Base-by-base conservation (phyloP, 2,797 vertebrate genomes). In the Botia almorhae region DNA sequence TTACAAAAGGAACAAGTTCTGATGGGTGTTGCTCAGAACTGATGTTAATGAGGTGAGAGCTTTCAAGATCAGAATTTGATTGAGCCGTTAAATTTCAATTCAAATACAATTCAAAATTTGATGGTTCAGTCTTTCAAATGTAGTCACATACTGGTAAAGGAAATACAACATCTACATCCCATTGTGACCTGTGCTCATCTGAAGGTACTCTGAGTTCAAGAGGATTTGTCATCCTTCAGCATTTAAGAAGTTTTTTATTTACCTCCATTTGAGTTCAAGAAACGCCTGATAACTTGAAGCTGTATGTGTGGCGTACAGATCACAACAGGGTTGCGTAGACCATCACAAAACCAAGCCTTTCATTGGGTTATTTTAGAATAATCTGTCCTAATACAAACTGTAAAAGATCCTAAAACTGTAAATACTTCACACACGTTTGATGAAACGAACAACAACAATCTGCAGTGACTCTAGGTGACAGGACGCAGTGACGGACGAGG, bases 151-250 rank as follows among this genome's bases (percentile, higher is more conserved):
- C 39, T 19, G 33, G 19, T 65, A 26, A 82, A 68, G 53, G 61
- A 82, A 68, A 55, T 36, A 13, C 69, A 77, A 19, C 19, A 39
- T 26, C 50, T 4, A 50, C 19, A 50, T 53, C 43, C 68, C 4
- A n/a, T n/a, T 36, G 17, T n/a, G 50, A 17, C 19, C 19, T 51
- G 36, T 53, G 10, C 13, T 75, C 11, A 23, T 14, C 70, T 36
- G 60, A 83, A 65, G 82, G 65, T 79, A 80, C 76, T 58, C 33
- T 13, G 71, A 64, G 2, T 8, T 51, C 23, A 26, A 64, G 51
- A 13, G 5, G 16, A 36, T 63, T 29, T 71, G 19, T 69, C 36
- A 12, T 60, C 19, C 1, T 14, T 53, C 13, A 26, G 3, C 23
- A 29, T 72, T 46, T 7, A 12, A 61, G 19, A 43, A 7, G 39